Evolutionary conservation across 2,797 vertebrate species (phyloP).

Genomic region (Danio albolineatus): DNA sequence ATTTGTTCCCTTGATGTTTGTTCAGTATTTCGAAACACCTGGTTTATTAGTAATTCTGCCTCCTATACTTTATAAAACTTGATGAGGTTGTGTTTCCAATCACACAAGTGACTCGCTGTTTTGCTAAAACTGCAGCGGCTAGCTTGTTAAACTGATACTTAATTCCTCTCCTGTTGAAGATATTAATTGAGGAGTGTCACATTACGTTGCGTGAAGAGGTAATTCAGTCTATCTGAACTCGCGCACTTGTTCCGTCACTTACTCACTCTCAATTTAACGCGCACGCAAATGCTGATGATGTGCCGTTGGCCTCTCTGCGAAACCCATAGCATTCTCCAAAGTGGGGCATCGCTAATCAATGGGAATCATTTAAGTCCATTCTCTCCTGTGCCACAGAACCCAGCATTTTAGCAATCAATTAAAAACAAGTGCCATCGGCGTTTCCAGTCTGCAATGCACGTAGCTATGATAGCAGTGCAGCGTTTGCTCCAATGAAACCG

Average conservation of each 20-base stretch:
- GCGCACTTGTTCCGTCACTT: neutral
- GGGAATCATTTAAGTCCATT: slow-evolving; percentile 77
- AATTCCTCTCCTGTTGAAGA: slow-evolving; percentile 24
- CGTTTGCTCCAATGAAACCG: neutral
- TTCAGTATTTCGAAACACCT: slow-evolving; percentile 3
- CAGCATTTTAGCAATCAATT: slow-evolving; percentile 76
- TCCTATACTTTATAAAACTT: neutral
- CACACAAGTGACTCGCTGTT: neutral
- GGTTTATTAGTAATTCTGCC: neutral
- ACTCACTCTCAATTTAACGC: slow-evolving; percentile 30
- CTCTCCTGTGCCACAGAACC: slow-evolving; percentile 65
- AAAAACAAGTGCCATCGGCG: slow-evolving; percentile 75
- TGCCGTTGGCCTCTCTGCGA: slow-evolving; percentile 45
- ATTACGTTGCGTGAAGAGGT: slow-evolving; percentile 35
- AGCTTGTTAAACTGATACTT: slow-evolving; percentile 21
- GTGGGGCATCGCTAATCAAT: slow-evolving; percentile 80
- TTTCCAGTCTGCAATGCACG: slow-evolving; percentile 58
- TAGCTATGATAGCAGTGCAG: neutral
- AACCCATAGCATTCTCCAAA: slow-evolving; percentile 74
- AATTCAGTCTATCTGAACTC: slow-evolving; percentile 18
- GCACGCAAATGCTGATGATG: slow-evolving; percentile 20
- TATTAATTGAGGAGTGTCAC: slow-evolving; percentile 47
- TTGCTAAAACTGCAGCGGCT: neutral
- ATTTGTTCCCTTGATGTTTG: slow-evolving; percentile 5
- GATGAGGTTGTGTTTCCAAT: neutral